These are phyloP conservation scores for Neoscelio sp. DNA, from an alignment of 2,888 invertebrate species.

Conservation along the genomic window DNA sequence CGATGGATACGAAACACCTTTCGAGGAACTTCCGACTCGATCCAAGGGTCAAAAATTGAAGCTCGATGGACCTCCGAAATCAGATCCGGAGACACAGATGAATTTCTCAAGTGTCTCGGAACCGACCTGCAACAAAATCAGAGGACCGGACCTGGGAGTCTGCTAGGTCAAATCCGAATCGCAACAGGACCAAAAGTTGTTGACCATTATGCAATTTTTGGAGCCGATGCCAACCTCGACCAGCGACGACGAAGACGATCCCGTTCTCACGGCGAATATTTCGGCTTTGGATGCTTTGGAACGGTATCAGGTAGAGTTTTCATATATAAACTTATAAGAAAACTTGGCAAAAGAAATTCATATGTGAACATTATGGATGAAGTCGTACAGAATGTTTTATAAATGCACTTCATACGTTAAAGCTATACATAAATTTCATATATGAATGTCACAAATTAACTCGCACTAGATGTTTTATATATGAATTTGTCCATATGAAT, in stretches of 20 bases:
- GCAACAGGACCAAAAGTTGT: slow-evolving; percentile 6
- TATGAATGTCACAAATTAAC: no score
- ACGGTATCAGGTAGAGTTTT: slow-evolving; percentile 38
- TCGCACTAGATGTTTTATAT: no score
- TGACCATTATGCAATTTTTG: slow-evolving; percentile 15
- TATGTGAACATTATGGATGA: no score
- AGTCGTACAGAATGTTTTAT: no score
- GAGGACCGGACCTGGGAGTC: neutral
- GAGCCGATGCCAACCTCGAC: slow-evolving; percentile 13
- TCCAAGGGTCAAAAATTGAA: slow-evolving; percentile 6
- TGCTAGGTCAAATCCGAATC: slow-evolving; percentile 16
- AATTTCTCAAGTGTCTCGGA: slow-evolving; percentile 27
- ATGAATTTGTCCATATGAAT: no score
- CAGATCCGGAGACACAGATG: neutral
- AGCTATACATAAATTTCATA: no score
- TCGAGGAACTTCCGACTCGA: neutral
- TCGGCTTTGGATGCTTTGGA: slow-evolving; percentile 33
- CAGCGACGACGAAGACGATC: slow-evolving; percentile 41
- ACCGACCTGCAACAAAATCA: no score
- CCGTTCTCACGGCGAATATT: slow-evolving; percentile 23
- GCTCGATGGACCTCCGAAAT: neutral
- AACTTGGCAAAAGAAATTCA: no score
- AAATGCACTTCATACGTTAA: no score
- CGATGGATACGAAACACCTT: slow-evolving; percentile 29
- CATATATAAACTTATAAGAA: no score